These are phyloP conservation scores for Drosophila mulleri DNA, from an alignment of 2,888 invertebrate species.

Conservation along the genomic window DNA sequence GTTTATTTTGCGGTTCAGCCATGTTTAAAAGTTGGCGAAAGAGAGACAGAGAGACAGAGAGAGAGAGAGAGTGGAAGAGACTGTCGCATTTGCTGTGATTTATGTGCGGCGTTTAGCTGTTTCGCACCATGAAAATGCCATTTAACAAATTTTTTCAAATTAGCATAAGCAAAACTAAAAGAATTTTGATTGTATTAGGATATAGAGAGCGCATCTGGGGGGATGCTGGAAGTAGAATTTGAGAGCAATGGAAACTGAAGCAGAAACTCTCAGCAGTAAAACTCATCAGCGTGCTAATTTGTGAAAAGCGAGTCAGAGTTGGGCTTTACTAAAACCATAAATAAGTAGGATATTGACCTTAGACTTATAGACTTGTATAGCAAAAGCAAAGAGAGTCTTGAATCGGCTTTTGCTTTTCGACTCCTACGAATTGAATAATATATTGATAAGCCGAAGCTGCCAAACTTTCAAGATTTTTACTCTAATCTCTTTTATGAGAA, in stretches of 20 bases:
- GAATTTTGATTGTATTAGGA: neutral
- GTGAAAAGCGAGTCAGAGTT: neutral
- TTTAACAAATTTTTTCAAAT: slow-evolving; percentile 16
- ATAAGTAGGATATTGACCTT: neutral
- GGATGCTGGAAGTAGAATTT: neutral
- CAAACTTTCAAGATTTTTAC: too few relatives aligned
- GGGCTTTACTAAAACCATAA: neutral
- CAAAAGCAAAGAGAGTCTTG: too few relatives aligned
- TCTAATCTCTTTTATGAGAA: too few relatives aligned
- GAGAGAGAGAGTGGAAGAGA: neutral
- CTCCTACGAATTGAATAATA: neutral
- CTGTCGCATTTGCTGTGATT: slow-evolving; percentile 50
- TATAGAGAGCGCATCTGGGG: too few relatives aligned
- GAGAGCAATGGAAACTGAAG: neutral
- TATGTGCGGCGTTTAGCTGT: slow-evolving; percentile 37
- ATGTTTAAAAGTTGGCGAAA: slow-evolving; percentile 31
- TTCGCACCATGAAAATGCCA: slow-evolving; percentile 18
- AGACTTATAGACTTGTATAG: neutral
- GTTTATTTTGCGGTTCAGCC: slow-evolving; percentile 21
- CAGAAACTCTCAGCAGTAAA: neutral
- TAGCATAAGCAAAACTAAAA: neutral
- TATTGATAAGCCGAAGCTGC: neutral
- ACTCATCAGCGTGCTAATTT: neutral
- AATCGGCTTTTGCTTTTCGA: neutral
- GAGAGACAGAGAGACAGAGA: neutral